These are phyloP conservation scores for Eupithecia dodoneata DNA, from an alignment of 2,888 invertebrate species.

Conservation along the genomic window DNA sequence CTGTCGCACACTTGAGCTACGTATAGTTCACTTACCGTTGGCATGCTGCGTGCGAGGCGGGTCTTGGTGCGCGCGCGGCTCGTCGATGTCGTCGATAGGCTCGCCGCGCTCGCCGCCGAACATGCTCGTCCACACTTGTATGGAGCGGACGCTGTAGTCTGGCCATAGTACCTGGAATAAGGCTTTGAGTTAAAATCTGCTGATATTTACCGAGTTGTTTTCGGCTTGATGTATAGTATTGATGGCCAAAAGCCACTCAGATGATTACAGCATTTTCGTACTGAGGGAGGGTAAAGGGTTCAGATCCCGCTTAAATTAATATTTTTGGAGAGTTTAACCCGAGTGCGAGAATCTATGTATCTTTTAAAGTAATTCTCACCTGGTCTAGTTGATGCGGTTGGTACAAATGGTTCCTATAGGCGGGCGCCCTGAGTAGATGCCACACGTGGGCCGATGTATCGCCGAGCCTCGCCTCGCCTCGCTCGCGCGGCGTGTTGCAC, in stretches of 20 bases:
- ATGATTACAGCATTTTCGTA: no score
- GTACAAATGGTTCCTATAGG: constrained; percentile 95
- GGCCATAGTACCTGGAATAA: constrained; percentile 91
- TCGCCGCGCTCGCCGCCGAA: constrained; percentile 86
- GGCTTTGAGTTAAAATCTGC: neutral
- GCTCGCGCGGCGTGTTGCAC: constrained; percentile 92
- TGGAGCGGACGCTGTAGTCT: constrained; percentile 91
- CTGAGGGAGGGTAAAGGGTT: no score
- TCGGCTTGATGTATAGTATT: no score
- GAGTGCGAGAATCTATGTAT: no score
- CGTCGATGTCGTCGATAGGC: constrained; percentile 58
- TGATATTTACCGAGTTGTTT: neutral
- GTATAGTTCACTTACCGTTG: constrained; percentile 41
- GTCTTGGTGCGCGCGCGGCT: constrained; percentile 39
- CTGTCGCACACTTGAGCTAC: neutral
- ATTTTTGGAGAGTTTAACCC: no score
- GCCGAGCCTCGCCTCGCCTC: constrained; percentile 85
- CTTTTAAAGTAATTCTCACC: constrained; percentile 43
- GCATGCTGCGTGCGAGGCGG: constrained; percentile 24
- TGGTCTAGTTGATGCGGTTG: constrained; percentile 69
- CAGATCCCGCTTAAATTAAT: no score
- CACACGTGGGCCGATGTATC: constrained; percentile 93
- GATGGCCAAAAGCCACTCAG: no score
- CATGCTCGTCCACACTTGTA: constrained; percentile 93
- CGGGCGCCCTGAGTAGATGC: constrained; percentile 91